Conservation (phyloP, 2,113 vertebrate genomes). For the Mustela lutreola region DNA sequence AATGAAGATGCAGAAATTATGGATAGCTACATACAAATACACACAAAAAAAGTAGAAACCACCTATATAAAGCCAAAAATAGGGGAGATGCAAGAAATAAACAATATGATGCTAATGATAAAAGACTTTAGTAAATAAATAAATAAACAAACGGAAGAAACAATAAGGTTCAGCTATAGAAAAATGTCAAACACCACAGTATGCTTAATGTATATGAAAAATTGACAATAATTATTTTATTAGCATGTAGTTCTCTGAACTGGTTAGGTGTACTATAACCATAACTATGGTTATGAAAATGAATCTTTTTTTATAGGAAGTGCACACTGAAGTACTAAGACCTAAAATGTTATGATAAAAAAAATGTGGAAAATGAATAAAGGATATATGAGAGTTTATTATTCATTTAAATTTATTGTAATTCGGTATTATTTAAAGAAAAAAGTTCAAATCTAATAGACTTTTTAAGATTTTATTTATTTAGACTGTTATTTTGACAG, state of each 20-base stretch:
- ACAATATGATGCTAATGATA: neutral
- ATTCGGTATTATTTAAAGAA: neutral
- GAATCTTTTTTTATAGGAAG: neutral
- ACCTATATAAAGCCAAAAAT: neutral
- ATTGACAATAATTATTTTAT: neutral
- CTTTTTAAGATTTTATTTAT: neutral
- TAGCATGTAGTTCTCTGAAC: neutral
- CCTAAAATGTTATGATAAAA: neutral
- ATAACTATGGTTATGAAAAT: neutral
- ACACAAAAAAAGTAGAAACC: neutral
- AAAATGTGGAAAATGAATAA: neutral
- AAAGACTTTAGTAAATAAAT: neutral
- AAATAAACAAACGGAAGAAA: neutral
- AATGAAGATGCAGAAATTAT: neutral
- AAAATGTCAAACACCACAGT: neutral
- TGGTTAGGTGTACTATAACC: neutral
- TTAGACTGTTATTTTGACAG: neutral
- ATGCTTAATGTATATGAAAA: neutral
- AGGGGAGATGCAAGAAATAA: neutral
- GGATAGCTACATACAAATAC: neutral
- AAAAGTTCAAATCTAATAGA: neutral
- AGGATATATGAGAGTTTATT: neutral
- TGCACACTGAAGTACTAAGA: neutral
- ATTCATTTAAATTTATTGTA: neutral
- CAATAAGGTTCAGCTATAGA: neutral